Conservation (phyloP, 2,888 invertebrate genomes). For the Lepas anatifera region DNA sequence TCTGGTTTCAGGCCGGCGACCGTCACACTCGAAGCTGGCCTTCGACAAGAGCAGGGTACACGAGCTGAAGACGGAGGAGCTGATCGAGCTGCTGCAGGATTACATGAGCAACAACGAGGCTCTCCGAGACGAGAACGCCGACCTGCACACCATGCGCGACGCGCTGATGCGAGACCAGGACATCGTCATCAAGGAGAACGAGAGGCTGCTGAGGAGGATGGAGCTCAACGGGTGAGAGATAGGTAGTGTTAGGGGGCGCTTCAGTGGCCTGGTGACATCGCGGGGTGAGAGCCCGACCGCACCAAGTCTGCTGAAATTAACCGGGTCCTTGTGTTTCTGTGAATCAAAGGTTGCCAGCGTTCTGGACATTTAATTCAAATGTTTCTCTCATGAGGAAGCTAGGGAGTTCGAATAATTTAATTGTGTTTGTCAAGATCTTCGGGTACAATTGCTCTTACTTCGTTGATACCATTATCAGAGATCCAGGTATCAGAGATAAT, state of each 20-base stretch:
- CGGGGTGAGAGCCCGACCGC: too few species aligned
- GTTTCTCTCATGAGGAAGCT: too few species aligned
- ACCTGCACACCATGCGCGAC: slow-evolving; percentile 62
- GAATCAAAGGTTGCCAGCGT: too few species aligned
- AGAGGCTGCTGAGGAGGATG: slow-evolving; percentile 69
- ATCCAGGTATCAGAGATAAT: too few species aligned
- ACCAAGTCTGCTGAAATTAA: too few species aligned
- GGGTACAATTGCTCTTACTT: too few species aligned
- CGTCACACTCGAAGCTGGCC: slow-evolving; percentile 28
- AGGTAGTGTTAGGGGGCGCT: too few species aligned
- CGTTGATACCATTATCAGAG: too few species aligned
- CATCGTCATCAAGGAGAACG: slow-evolving; percentile 78
- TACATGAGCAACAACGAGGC: slow-evolving; percentile 55
- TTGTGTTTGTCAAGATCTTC: too few species aligned
- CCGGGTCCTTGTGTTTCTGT: too few species aligned
- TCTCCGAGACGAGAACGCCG: slow-evolving; percentile 68
- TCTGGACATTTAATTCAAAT: too few species aligned
- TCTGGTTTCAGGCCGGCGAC: slow-evolving; percentile 15
- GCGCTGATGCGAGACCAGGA: slow-evolving; percentile 77
- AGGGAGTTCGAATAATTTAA: too few species aligned
- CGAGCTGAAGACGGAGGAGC: slow-evolving; percentile 60
- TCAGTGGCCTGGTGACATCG: background rate
- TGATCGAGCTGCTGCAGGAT: slow-evolving; percentile 69
- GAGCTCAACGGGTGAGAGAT: slow-evolving; percentile 69
- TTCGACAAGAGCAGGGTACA: slow-evolving; percentile 59